Evolutionary conservation across 2,888 invertebrate species (phyloP).

Genomic region (Octodonta nipae): DNA sequence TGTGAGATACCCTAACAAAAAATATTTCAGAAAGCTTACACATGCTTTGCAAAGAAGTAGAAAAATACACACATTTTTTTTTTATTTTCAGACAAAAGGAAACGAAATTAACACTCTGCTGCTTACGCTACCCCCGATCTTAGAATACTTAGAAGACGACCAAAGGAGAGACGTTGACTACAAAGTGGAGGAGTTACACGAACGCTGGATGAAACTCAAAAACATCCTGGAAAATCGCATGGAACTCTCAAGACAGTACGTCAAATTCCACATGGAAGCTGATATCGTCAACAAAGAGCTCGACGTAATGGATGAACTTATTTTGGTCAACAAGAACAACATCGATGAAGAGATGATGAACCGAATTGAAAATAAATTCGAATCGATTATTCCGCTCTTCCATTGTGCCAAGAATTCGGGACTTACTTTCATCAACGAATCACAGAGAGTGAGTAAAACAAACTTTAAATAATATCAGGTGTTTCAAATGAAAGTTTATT

Average conservation of each 20-base stretch:
- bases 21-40: no score
- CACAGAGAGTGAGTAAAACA: slow-evolving; percentile 39
- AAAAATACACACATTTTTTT: no score
- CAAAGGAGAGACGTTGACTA: slow-evolving; percentile 47
- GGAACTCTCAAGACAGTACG: slow-evolving; percentile 51
- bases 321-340: slow-evolving; percentile 38
- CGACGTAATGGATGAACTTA: slow-evolving; percentile 48
- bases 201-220: slow-evolving; percentile 50
- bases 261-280: slow-evolving; percentile 58
- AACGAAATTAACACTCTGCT: slow-evolving; percentile 53
- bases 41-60: no score
- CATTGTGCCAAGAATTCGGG: slow-evolving; percentile 53
- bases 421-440: slow-evolving; percentile 50
- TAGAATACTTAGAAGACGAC: slow-evolving; percentile 51
- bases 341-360: slow-evolving; percentile 40
- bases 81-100: slow-evolving; percentile 44
- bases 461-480: not conserved
- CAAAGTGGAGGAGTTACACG: slow-evolving; percentile 48
- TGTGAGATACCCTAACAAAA: no score
- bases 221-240: slow-evolving; percentile 49
- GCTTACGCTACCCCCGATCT: slow-evolving; percentile 46
- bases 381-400: slow-evolving; percentile 47
- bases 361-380: slow-evolving; percentile 50
- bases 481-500: not conserved
- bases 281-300: slow-evolving; percentile 51